Evolutionary conservation across 2,797 vertebrate genomes (phyloP).

Genomic region (Halcyon leucocephala): DNA sequence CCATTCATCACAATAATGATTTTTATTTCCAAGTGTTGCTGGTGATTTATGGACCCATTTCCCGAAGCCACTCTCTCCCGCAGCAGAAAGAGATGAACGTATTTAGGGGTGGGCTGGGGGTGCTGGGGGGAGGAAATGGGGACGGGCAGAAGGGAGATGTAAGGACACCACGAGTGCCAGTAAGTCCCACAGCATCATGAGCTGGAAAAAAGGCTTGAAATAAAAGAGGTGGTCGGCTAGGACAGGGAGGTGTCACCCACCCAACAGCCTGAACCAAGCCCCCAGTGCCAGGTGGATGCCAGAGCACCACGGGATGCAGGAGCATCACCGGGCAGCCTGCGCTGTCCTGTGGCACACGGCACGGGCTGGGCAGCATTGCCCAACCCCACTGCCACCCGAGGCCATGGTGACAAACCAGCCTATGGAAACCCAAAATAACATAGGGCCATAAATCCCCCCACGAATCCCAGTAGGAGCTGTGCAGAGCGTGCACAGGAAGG

Average conservation of each 20-base stretch:
- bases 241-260: background rate
- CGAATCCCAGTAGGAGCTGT: fast-evolving
- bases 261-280: background rate
- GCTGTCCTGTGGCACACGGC: fast-evolving
- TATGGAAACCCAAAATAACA: background rate
- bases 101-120: background rate
- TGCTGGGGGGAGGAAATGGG: background rate
- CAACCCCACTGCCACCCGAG: background rate
- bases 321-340: background rate
- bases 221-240: background rate
- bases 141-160: background rate
- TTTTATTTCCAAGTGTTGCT: background rate
- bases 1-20: constrained; percentile 38
- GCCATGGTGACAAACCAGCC: background rate
- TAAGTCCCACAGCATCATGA: background rate
- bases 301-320: background rate
- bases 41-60: constrained; percentile 37
- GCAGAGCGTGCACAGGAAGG: background rate
- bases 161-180: background rate
- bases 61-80: background rate
- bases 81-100: background rate
- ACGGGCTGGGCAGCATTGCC: fast-evolving
- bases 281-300: fast-evolving
- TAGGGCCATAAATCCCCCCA: background rate
- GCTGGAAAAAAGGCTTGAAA: background rate